These are phyloP conservation scores for Xanthorhoe designata DNA, from an alignment of 2,888 invertebrate species.

Conservation along the genomic window DNA sequence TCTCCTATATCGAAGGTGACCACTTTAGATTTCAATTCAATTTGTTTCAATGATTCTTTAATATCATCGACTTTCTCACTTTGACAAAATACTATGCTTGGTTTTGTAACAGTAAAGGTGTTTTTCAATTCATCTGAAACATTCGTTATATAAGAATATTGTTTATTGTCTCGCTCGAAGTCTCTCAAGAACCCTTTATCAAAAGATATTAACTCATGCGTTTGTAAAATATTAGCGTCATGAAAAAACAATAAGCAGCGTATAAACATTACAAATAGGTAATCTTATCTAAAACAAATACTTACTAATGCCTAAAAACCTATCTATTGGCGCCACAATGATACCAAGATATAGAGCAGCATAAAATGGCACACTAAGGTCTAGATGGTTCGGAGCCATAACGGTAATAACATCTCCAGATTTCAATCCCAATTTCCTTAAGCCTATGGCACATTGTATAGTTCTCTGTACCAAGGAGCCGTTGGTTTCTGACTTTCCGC, in stretches of 20 bases:
- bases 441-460: constrained; percentile 63
- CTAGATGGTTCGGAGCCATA: constrained; percentile 75
- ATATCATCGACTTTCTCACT: constrained; percentile 53
- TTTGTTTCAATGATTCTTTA: constrained; percentile 48
- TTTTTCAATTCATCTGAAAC: constrained; percentile 54
- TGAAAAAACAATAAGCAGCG: too few species aligned
- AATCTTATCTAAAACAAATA: neutral
- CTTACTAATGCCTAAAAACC: neutral
- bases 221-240: too few species aligned
- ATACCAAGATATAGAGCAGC: constrained; percentile 76
- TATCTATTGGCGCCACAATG: constrained; percentile 45
- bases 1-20: constrained; percentile 32
- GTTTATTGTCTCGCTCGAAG: too few species aligned
- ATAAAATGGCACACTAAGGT: constrained; percentile 73
- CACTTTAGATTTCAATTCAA: constrained; percentile 13
- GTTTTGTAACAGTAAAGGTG: constrained; percentile 49
- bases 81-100: constrained; percentile 62
- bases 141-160: too few species aligned
- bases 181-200: too few species aligned
- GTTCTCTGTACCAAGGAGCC: constrained; percentile 60
- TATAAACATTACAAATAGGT: neutral
- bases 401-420: constrained; percentile 73
- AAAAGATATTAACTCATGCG: too few species aligned
- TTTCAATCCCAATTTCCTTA: constrained; percentile 65
- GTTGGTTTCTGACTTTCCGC: constrained; percentile 66